phyloP scores from a whole-genome alignment of 2,113 vertebrate genomes.

The Pimephales promelas region DNA sequence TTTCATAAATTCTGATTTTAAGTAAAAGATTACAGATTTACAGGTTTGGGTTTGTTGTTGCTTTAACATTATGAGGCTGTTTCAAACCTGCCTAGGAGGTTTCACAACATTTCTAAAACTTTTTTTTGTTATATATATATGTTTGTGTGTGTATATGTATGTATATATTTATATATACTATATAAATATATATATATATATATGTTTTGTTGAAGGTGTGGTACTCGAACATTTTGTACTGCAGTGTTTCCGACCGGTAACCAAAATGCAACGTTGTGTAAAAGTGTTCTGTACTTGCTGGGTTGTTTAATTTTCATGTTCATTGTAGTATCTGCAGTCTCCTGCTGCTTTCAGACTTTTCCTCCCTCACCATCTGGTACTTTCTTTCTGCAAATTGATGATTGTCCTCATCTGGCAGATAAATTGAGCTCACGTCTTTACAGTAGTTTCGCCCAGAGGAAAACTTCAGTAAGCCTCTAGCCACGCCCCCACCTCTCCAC shows the following conservation, averaged over 20 bases:
- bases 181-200: no score
- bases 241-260: not conserved
- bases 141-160: no score
- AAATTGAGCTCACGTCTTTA: not conserved
- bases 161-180: no score
- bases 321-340: no score
- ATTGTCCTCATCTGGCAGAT: not conserved
- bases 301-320: not conserved
- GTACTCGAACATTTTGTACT: not conserved
- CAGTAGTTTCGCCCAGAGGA: not conserved
- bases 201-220: not conserved
- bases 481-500: no score
- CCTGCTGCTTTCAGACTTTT: not conserved
- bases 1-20: not conserved
- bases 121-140: not conserved
- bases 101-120: not conserved
- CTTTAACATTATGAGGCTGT: not conserved
- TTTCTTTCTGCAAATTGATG: not conserved
- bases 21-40: not conserved
- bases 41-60: not conserved
- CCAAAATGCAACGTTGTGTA: not conserved
- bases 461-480: not conserved
- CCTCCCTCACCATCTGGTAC: not conserved
- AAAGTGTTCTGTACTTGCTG: not conserved
- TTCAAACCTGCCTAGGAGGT: not conserved